Conservation (phyloP, 2,888 invertebrate genomes). For the Creontiades dilutus region DNA sequence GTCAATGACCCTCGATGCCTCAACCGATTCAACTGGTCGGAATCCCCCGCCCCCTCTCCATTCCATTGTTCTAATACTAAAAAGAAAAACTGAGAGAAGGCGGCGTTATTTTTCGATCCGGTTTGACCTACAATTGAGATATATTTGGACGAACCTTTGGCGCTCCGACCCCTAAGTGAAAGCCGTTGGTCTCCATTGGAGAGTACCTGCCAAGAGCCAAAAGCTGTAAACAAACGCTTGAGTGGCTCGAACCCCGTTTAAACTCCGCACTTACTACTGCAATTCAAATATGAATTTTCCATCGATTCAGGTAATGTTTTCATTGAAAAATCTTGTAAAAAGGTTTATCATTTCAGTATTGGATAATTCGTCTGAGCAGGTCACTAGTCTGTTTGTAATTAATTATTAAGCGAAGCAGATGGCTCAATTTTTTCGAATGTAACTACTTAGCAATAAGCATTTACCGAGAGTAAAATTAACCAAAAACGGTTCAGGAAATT, state of each 20-base stretch:
- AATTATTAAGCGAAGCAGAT: no score
- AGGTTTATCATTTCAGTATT: no score
- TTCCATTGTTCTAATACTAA: neutral
- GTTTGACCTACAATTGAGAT: slow-evolving; percentile 44
- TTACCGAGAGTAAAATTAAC: no score
- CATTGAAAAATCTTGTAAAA: no score
- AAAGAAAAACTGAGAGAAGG: neutral
- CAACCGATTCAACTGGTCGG: neutral
- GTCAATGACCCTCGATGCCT: neutral
- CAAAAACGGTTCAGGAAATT: no score
- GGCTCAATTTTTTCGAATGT: no score
- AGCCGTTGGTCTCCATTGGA: slow-evolving; percentile 9
- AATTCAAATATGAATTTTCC: no score
- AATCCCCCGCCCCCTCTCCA: neutral
- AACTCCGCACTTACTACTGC: no score
- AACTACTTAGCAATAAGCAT: no score
- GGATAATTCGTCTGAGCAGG: no score
- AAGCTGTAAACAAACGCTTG: slow-evolving; percentile 26
- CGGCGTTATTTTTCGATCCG: slow-evolving; percentile 10
- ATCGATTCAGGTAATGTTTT: no score
- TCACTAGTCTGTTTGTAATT: no score
- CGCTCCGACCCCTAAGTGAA: slow-evolving; percentile 35
- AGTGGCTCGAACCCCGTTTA: neutral
- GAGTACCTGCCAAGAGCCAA: neutral
- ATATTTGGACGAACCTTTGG: slow-evolving; percentile 48